These are phyloP conservation scores for Chunga burmeisteri DNA, from an alignment of 2,113 vertebrate genomes.

Conservation along the genomic window DNA sequence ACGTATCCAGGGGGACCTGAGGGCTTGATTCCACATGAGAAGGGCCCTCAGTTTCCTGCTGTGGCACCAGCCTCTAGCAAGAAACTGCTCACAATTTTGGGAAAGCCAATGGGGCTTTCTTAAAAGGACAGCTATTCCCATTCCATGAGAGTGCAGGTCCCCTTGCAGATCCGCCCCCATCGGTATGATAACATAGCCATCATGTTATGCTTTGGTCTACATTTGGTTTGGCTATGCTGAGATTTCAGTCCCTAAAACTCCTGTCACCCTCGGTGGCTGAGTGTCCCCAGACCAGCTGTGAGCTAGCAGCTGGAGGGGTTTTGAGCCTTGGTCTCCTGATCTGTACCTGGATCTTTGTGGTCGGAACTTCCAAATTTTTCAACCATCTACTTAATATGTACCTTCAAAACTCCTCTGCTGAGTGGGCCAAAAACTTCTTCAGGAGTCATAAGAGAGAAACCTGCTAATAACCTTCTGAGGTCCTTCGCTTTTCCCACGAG, in stretches of 20 bases:
- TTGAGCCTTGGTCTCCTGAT: background rate
- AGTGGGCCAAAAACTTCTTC: background rate
- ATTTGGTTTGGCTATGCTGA: background rate
- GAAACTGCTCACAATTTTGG: background rate
- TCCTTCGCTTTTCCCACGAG: background rate
- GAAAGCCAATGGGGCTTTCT: background rate
- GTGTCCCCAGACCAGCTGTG: background rate
- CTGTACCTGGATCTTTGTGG: background rate
- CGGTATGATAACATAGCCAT: background rate
- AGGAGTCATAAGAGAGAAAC: background rate
- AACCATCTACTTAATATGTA: background rate
- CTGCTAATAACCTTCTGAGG: background rate
- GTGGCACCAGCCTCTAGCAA: background rate
- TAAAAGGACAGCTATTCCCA: background rate
- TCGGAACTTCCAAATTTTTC: background rate
- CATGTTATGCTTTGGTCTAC: background rate
- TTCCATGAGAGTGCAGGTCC: background rate
- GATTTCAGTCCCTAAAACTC: background rate
- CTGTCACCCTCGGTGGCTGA: background rate
- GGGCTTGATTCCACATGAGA: background rate
- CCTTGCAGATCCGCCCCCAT: no score
- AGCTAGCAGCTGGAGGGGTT: background rate
- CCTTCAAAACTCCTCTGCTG: background rate
- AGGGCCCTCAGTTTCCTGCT: background rate
- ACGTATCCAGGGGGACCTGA: background rate